Base-by-base conservation (phyloP, 2,888 invertebrate genomes). In the Petrolisthes cinctipes region DNA sequence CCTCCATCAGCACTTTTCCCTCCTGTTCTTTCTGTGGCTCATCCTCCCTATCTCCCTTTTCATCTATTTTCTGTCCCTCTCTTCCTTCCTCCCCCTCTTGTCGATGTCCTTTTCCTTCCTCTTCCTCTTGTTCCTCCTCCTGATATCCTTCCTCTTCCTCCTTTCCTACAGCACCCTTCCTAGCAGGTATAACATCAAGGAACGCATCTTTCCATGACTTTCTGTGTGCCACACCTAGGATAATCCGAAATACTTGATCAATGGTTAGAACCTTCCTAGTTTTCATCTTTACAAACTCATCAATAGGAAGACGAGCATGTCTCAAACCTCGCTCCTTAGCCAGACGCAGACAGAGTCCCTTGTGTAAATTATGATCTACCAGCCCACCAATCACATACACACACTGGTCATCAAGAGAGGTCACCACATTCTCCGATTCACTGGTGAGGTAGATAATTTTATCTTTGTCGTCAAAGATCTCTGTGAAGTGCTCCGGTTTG, bases 291-390 rank as follows among this genome's bases (percentile, higher is more conserved):
- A 99, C 95, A 94, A 96, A 96, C 93, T 98, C 96, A 91, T 95
- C 95, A 91, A 99, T 95, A 0, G 99, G 99, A 79, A 99, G 93
- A 92, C 97, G 95, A 0, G 95, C 97, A 93, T 98, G 98, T 89
- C 93, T 93, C 57, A 98, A 94, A 4, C 95, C 96, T 92, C 96
- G 95, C 92, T 96, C 95, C 71, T 94, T 92, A 4, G 99, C 99
- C 91, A 96, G 94, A 91, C 95, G 95, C 92, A 96, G 95, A 92
- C 98, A 98, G 20, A 97, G 93, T 3, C 98, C 98, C 96, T 99
- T 99, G 91, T 98, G 96, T 91, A 96, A 95, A 93, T 99, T 99
- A 92, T 99, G 99, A 93, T 99, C 99, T 0, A 99, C 98, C 78
- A 99, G 94, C 54, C 99, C 99, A 73, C 99, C 99, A 92, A 99